Conservation (phyloP, 2,113 vertebrate species). For the Oncorhynchus tshawytscha region DNA sequence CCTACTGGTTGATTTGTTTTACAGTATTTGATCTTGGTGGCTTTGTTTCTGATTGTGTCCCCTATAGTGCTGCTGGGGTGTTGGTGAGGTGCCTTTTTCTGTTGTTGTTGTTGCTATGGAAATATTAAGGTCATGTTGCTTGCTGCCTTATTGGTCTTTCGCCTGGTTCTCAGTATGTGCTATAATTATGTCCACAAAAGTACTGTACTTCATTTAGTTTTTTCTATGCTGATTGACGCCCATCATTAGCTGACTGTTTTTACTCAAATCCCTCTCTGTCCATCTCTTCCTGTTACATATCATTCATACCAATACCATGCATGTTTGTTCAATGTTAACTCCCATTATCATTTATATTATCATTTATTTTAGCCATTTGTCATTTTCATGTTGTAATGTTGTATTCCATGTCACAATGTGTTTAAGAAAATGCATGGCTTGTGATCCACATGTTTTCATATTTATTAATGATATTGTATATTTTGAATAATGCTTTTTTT, state of each 20-base stretch:
- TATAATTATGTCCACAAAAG: too few relatives aligned
- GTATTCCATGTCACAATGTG: background rate
- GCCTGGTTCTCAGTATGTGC: too few relatives aligned
- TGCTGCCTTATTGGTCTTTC: too few relatives aligned
- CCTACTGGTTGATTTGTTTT: background rate
- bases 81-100: background rate
- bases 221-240: background rate
- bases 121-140: too few relatives aligned
- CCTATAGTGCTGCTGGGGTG: conserved; percentile 1
- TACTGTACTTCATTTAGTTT: too few relatives aligned
- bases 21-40: too few relatives aligned
- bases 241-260: background rate
- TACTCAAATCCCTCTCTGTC: background rate
- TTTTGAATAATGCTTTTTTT: background rate
- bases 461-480: conserved; percentile 17
- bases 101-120: background rate
- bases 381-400: background rate
- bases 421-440: background rate
- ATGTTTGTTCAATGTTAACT: conserved; percentile 3
- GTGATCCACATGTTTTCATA: conserved; percentile 2
- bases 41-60: background rate
- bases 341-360: background rate
- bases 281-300: conserved; percentile 10
- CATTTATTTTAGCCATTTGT: background rate
- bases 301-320: background rate